These are phyloP conservation scores for Drymonia ruficornis DNA, from an alignment of 2,888 invertebrate species.

Conservation along the genomic window DNA sequence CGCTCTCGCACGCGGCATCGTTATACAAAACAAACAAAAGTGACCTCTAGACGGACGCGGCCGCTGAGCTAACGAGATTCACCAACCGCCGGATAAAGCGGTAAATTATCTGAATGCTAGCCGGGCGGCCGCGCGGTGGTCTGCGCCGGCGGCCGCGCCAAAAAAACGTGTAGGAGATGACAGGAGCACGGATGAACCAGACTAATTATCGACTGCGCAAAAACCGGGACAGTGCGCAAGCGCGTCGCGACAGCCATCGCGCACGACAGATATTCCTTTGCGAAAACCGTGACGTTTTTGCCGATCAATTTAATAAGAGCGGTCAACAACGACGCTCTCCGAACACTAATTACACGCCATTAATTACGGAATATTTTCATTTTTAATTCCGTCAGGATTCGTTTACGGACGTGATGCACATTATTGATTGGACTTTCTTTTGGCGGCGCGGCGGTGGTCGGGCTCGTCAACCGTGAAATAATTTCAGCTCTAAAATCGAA, in stretches of 20 bases:
- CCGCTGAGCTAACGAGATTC: constrained; percentile 79
- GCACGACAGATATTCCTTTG: constrained; percentile 66
- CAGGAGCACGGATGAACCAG: constrained; percentile 74
- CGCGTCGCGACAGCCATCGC: constrained; percentile 64
- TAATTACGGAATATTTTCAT: constrained; percentile 69
- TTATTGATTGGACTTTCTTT: constrained; percentile 61
- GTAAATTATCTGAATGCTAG: constrained; percentile 81
- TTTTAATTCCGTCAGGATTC: constrained; percentile 50
- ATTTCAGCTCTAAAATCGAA: constrained; percentile 20
- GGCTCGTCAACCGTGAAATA: constrained; percentile 31
- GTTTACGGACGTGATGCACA: constrained; percentile 56
- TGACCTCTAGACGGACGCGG: constrained; percentile 78
- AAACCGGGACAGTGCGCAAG: constrained; percentile 62
- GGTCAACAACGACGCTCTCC: constrained; percentile 53
- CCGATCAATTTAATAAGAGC: constrained; percentile 57
- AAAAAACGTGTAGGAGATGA: constrained; percentile 82
- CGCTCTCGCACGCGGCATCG: constrained; percentile 73
- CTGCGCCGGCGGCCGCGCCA: constrained; percentile 60
- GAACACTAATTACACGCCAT: constrained; percentile 67
- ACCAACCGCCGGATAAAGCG: constrained; percentile 81
- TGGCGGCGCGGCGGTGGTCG: constrained; percentile 36
- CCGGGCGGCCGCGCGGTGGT: constrained; percentile 73
- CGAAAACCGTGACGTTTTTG: constrained; percentile 62
- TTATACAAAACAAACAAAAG: constrained; percentile 84
- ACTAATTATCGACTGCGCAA: constrained; percentile 73